Evolutionary conservation across 1,140 invertebrate genomes (phyloP), one percentile per base, ranked within the genome.

Genomic region (Vanessa tameamea): DNA sequence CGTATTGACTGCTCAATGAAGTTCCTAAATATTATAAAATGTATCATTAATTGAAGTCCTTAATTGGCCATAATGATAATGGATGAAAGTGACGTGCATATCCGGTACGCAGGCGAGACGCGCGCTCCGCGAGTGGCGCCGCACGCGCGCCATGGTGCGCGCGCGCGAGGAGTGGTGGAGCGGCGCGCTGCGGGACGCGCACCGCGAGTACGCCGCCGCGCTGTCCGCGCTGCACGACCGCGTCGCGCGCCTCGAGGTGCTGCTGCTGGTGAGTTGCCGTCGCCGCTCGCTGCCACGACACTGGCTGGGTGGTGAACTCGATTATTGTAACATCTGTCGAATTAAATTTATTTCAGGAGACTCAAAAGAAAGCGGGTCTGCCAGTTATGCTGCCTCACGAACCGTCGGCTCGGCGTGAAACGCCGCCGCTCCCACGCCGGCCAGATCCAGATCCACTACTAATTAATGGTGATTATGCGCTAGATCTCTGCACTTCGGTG

Each of bases 301-400:
- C 26, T 31, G 26, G 26, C 1, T 31, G 6, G 26, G 3, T 31
- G 26, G 3, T 31, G 26, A 31, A 31, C 26, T 31, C 26, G 6
- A 6, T 31, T 48, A 14, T 11, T 37, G 7, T 47, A 50, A 59
- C 8, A 31, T 37, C 13, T 20, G 9, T 31, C 55, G 7, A 9
- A 23, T 5, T 23, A 8, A 11, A 3, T 26, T 53, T 87, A 96
- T 91, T 97, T 70, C 94, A 96, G 78, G 97, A 98, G 83, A 97
- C 97, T 0, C 97, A 98, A 86, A 95, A 96, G 57, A 69, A 95
- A 86, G 97, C 97, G 23, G 98, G 97, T 15, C 94, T 98, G 47
- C 97, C 97, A 0, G 95, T 97, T 16, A 94, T 95, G 78, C 92
- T 98, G 79, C 97, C 97, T 14, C 96, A 97, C 81, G 96, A 97